These are phyloP conservation scores for Alectoris magna DNA, from an alignment of 2,797 vertebrate genomes.

Conservation along the genomic window DNA sequence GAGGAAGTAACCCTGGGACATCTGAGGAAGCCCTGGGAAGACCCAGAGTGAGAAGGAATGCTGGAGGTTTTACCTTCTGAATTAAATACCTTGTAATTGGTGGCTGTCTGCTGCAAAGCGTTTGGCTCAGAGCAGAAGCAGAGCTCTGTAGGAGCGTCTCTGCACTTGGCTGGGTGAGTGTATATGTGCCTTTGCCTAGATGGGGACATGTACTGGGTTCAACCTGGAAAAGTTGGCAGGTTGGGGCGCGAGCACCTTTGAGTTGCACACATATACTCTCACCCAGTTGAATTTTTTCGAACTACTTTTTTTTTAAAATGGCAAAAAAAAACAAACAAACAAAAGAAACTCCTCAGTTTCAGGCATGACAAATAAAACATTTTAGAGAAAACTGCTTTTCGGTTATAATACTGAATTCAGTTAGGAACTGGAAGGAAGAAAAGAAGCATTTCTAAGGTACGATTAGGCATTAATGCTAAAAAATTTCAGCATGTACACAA, in stretches of 20 bases:
- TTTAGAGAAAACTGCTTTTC: background rate
- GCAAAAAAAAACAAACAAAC: background rate
- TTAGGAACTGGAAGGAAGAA: background rate
- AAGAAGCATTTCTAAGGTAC: background rate
- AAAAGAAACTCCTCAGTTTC: background rate
- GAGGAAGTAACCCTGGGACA: background rate
- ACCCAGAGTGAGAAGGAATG: background rate
- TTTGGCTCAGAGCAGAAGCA: background rate
- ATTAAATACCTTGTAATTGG: background rate
- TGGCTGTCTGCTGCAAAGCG: background rate
- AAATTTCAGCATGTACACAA: background rate
- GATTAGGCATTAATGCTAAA: background rate
- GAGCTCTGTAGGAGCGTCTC: background rate
- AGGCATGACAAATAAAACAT: background rate
- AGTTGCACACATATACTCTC: background rate
- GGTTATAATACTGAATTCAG: background rate
- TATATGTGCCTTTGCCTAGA: accelerated
- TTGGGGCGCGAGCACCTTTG: background rate
- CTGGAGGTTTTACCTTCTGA: background rate
- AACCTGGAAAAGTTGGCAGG: background rate
- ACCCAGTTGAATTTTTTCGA: background rate
- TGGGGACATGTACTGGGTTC: background rate
- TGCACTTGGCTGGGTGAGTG: accelerated
- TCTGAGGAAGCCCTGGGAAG: background rate
- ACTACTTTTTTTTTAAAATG: background rate